Evolutionary conservation across 2,888 invertebrate species (phyloP).

Genomic region (Drosophila nr. perissopoda): DNA sequence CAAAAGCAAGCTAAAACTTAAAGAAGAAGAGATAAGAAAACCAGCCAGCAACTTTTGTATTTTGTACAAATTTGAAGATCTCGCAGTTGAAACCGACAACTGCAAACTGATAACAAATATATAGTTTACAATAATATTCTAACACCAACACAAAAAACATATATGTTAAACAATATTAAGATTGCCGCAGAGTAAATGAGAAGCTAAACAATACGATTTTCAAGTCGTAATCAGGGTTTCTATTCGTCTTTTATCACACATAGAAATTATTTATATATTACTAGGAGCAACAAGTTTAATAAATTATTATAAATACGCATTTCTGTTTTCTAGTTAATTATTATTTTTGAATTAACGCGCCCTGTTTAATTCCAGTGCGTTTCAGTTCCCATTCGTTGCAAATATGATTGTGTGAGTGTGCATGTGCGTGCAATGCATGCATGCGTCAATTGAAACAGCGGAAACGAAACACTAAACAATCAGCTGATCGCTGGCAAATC

Average conservation of each 20-base stretch:
- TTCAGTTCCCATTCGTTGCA: conserved; percentile 17
- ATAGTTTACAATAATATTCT: neutral
- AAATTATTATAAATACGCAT: conserved; percentile 27
- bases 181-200: neutral
- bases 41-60: conserved; percentile 12
- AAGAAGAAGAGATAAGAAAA: neutral
- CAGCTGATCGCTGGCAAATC: conserved; percentile 53
- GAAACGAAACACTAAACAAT: conserved; percentile 38
- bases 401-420: neutral
- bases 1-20: conserved; percentile 3
- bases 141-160: neutral
- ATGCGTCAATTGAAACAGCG: neutral
- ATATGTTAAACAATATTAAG: neutral
- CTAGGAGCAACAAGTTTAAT: conserved; percentile 21
- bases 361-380: conserved; percentile 20
- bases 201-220: neutral
- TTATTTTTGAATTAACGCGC: conserved; percentile 20
- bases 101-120: conserved; percentile 7
- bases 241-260: conserved; percentile 12
- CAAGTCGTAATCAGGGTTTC: conserved; percentile 7
- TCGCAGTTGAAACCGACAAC: conserved; percentile 19
- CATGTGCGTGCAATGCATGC: neutral
- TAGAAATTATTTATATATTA: conserved; percentile 26
- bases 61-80: conserved; percentile 36
- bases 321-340: neutral